Base-by-base conservation (phyloP, 2,888 invertebrate species). In the Sericinus montela region DNA sequence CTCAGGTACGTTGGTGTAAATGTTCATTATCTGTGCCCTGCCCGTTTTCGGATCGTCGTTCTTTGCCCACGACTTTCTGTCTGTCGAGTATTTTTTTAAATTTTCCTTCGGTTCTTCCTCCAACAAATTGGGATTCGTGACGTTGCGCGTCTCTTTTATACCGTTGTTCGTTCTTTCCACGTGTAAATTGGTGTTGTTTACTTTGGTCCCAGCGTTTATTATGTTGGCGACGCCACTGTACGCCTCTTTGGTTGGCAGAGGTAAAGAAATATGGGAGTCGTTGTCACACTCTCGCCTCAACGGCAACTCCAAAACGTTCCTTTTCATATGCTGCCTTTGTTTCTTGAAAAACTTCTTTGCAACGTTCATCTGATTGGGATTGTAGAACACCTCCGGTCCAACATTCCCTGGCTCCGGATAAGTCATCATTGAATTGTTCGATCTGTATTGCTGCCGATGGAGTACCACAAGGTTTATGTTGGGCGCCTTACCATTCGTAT, bases 261-360 rank as follows among this genome's bases (percentile, higher is more conserved):
- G 91, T n/a, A 86, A 54, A 0, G 89, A 89, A 25, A 84, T 72
- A 52, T 87, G 89, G 0, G 88, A 90, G 58, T 90, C 89, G 34
- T 83, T 84, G 39, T 91, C 91, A 16, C 86, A 91, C 50, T 91
- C 91, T 10, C 91, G 79, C 51, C 91, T 83, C 29, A 92, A 88
- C 0, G 93, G 91, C 11, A 93, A 80, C 44, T 93, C 93, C 15
- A 95, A 83, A 64, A 94, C 94, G 62, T 93, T 94, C 49, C 93
- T 91, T 65, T 93, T 94, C 74, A 92, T 91, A 57, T 94, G 88
- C 38, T 94, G 91, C 49, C 94, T 91, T 69, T 96, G 96, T 61
- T 95, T 95, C 62, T 95, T 95, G 79, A 98, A 98, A 74, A 97
- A 98, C 69, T 96, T 96, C 56, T 96, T 92, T 0, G 98, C 98